Base-by-base conservation (phyloP, 2,797 vertebrate genomes). In the Liparis tanakae region DNA sequence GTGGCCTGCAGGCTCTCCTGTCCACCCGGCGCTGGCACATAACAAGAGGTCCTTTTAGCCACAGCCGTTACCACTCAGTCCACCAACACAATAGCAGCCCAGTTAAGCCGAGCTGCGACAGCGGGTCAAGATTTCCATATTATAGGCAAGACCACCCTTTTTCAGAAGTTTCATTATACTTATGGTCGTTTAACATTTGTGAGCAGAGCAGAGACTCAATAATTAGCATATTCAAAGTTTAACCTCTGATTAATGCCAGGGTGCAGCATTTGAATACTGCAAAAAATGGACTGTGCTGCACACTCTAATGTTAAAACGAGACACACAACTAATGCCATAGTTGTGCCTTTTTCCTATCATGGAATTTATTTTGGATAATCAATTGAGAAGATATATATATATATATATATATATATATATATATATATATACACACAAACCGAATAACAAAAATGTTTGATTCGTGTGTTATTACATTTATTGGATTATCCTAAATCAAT, bases 1-100 rank as follows among this genome's bases (percentile, higher is more conserved):
- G 78, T 76, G 74, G 83, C 85, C 71, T 50, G 60, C 83, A 72
- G 79, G 70, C 81, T 75, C 1, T 69, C 51, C 46, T 44, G 66
- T 85, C 88, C 89, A 91, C 87, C 90, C 91, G 91, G 86, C 33
- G 60, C 85, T 79, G 71, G 71, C 73, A 67, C 73, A 73, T 85
- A 89, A 91, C 90, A 93, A 89, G 83, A 85, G 76, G 67, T 79
- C 74, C 82, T 85, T 92, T 91, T 91, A 89, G 79, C 78, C 76
- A 67, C 65, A 86, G 78, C 78, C 66, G 57, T 84, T 83, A 66
- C 22, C 79, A 76, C 85, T 85, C 71, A 84, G 89, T 88, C 89
- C 87, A 89, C 79, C 81, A 70, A 87, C 72, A 87, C 84, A 85
- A 82, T 76, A 85, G 78, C 73, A 41, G 74, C 83, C 78, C 89